These are phyloP conservation scores for Dipus sagitta DNA, from an alignment of 2,797 vertebrate genomes.

Conservation along the genomic window DNA sequence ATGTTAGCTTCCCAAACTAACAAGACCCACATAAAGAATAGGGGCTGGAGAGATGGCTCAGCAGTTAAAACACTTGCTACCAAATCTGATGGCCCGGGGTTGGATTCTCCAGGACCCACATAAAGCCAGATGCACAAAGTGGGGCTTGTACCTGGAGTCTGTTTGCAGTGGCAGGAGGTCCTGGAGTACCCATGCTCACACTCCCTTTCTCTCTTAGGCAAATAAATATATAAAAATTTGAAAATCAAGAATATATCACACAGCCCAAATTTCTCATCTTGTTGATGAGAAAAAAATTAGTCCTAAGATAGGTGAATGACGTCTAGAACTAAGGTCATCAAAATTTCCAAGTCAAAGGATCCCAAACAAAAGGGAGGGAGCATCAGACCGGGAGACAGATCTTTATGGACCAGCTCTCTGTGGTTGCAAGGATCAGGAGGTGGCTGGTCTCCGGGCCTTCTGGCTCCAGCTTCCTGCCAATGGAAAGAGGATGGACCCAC, in stretches of 20 bases:
- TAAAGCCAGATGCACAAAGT: too few relatives aligned
- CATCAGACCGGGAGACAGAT: background rate
- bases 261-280: constrained; percentile 22
- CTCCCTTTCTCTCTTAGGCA: too few relatives aligned
- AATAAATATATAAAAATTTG: background rate
- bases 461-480: background rate
- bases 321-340: background rate
- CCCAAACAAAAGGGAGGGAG: background rate
- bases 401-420: too few relatives aligned
- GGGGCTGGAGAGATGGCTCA: too few relatives aligned
- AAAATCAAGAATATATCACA: background rate
- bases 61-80: too few relatives aligned
- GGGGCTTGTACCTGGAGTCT: too few relatives aligned
- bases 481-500: background rate
- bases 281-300: background rate
- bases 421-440: background rate
- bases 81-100: too few relatives aligned
- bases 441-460: background rate
- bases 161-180: too few relatives aligned
- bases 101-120: too few relatives aligned
- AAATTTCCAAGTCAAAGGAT: background rate
- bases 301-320: background rate
- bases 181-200: too few relatives aligned
- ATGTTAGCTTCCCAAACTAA: background rate
- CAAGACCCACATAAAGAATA: background rate